Percentiles rank a stretch among this genome's conserved stretches.
Conservation (phyloP, 1,140 invertebrate genomes). For the Globodera ellingtonae region DNA sequence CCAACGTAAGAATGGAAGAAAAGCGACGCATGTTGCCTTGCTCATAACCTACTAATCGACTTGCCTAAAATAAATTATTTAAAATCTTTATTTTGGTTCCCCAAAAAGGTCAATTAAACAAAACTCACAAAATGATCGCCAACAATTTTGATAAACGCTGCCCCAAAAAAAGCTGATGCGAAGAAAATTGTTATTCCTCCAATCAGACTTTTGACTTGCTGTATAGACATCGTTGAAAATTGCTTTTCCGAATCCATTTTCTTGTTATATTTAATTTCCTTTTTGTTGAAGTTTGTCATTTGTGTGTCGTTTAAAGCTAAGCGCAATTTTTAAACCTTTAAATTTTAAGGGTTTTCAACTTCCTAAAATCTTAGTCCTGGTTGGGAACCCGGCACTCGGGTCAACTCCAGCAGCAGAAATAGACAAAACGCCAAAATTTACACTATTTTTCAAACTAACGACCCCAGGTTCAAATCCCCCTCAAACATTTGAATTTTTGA, state of each 20-base stretch:
- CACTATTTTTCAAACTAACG: too few relatives aligned
- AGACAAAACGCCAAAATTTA: too few relatives aligned
- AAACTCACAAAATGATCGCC: constrained; percentile 33
- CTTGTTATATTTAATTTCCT: too few relatives aligned
- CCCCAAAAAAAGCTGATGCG: constrained; percentile 37
- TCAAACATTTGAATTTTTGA: too few relatives aligned
- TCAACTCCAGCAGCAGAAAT: too few relatives aligned
- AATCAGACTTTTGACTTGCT: background rate
- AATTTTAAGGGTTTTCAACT: too few relatives aligned
- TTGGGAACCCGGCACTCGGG: too few relatives aligned
- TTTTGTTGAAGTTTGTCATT: too few relatives aligned
- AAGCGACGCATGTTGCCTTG: constrained; percentile 39
- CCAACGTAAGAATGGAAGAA: constrained; percentile 39
- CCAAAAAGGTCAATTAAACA: background rate
- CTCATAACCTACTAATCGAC: constrained; percentile 35
- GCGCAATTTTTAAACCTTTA: too few relatives aligned
- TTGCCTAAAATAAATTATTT: constrained; percentile 35
- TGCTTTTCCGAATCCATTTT: background rate
- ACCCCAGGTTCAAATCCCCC: too few relatives aligned
- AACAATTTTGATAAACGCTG: constrained; percentile 28
- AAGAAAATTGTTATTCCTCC: constrained; percentile 24
- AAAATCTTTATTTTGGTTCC: background rate
- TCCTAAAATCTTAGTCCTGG: too few relatives aligned
- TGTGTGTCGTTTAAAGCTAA: too few relatives aligned
- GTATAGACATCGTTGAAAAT: background rate